Conservation (phyloP, 1,140 invertebrate genomes). For the Thaumatotibia leucotreta region DNA sequence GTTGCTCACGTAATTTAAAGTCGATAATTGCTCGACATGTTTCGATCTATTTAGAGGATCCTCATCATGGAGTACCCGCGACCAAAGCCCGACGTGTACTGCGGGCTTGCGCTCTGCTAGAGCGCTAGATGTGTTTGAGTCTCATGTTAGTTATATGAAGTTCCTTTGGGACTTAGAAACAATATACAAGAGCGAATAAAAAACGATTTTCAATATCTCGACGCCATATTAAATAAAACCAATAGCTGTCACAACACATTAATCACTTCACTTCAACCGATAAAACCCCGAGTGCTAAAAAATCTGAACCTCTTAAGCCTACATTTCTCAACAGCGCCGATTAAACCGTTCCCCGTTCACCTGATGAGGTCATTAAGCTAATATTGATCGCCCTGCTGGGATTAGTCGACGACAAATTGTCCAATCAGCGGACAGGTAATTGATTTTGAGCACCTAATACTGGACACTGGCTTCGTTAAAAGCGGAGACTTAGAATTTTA, state of each 20-base stretch:
- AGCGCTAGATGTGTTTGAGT: too few species aligned
- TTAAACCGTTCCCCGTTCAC: conserved; percentile 34
- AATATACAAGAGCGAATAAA: too few species aligned
- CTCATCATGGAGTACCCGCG: too few species aligned
- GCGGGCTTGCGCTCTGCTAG: too few species aligned
- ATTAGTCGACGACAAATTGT: conserved; percentile 67
- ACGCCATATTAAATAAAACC: neutral
- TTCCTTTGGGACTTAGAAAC: too few species aligned
- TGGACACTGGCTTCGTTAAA: conserved; percentile 26
- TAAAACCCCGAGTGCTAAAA: neutral
- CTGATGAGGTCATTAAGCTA: conserved; percentile 63
- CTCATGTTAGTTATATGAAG: too few species aligned
- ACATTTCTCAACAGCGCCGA: conserved; percentile 21
- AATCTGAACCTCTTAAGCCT: neutral
- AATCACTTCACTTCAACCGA: neutral
- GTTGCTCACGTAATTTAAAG: too few species aligned
- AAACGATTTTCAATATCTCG: neutral
- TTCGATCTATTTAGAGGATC: too few species aligned
- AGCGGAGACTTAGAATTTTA: conserved; percentile 1
- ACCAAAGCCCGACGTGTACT: too few species aligned
- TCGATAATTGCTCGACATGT: too few species aligned
- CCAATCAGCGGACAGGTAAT: conserved; percentile 67
- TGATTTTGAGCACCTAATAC: conserved; percentile 53
- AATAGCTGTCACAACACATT: neutral
- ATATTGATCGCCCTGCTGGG: conserved; percentile 48